A percentile compares a stretch with the other conserved stretches of the same genome.
phyloP scores from a whole-genome alignment of 1,140 invertebrate species.

The Drosophila grimshawi region DNA sequence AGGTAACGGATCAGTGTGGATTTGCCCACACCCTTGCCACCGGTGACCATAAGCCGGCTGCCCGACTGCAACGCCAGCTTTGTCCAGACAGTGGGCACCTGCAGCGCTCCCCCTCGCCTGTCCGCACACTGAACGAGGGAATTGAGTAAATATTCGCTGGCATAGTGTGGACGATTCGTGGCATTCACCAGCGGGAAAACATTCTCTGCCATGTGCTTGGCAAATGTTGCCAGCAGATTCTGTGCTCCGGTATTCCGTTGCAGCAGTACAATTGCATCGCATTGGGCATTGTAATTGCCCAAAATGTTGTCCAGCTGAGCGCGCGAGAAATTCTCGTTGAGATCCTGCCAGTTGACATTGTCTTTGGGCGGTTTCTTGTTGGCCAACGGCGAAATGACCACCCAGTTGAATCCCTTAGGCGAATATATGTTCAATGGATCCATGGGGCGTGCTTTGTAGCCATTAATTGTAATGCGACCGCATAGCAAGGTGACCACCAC shows the following conservation, averaged over 20 bases:
- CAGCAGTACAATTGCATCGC: conserved; percentile 72
- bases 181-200: conserved; percentile 80
- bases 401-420: conserved; percentile 61
- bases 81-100: conserved; percentile 75
- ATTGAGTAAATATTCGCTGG: conserved; percentile 65
- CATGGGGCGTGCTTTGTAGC: conserved; percentile 15
- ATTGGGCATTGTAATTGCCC: conserved; percentile 38
- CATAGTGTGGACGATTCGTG: conserved; percentile 55
- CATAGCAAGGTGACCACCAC: conserved; percentile 46
- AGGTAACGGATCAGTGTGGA: conserved; percentile 89
- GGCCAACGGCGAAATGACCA: conserved; percentile 34
- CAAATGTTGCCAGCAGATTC: conserved; percentile 52
- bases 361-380: conserved; percentile 24
- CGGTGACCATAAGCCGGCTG: conserved; percentile 85
- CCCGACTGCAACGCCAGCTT: conserved; percentile 45
- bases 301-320: conserved; percentile 59
- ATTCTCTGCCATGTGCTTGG: conserved; percentile 83
- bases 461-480: conserved; percentile 56
- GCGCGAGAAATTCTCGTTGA: conserved; percentile 52
- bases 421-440: conserved; percentile 49
- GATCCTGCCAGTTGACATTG: conserved; percentile 20
- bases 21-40: conserved; percentile 91
- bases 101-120: conserved; percentile 50
- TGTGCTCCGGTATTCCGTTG: conserved; percentile 59
- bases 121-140: conserved; percentile 64